Evolutionary conservation across 2,113 vertebrate genomes (phyloP).

Genomic region (Malurus melanocephalus): DNA sequence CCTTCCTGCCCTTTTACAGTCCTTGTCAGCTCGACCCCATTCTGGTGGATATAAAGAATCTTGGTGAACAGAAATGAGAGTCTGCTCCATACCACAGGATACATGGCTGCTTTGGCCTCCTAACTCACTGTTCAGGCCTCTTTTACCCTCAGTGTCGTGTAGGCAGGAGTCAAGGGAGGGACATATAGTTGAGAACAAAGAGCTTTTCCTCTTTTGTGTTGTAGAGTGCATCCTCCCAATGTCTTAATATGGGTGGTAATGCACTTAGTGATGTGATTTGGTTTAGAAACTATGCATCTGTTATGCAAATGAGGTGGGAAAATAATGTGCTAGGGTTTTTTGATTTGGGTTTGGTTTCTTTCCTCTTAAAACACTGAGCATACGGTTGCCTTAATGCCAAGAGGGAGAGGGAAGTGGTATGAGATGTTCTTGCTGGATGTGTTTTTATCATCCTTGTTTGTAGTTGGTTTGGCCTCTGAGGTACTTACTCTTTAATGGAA

Average conservation of each 20-base stretch:
- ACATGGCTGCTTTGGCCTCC: neutral
- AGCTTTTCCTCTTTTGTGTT: neutral
- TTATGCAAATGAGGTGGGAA: conserved; percentile 1
- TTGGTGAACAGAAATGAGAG: neutral
- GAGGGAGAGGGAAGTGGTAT: neutral
- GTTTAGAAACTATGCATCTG: neutral
- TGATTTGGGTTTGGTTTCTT: neutral
- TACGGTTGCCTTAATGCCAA: neutral
- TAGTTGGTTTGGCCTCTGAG: neutral
- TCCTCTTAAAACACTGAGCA: neutral
- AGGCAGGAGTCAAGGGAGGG: neutral
- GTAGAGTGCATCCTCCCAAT: neutral
- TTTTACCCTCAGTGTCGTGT: neutral
- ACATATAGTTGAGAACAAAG: neutral
- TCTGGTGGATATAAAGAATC: neutral
- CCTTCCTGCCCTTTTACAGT: neutral
- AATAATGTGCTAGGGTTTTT: neutral
- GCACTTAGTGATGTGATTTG: neutral
- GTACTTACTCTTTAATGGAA: neutral
- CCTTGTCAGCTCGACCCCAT: neutral
- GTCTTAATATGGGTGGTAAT: neutral
- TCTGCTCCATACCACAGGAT: neutral
- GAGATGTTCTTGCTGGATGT: neutral
- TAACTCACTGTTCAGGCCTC: neutral
- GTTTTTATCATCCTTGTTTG: neutral